Conservation (phyloP, 2,113 vertebrate genomes). For the Poeciliopsis prolifica region DNA sequence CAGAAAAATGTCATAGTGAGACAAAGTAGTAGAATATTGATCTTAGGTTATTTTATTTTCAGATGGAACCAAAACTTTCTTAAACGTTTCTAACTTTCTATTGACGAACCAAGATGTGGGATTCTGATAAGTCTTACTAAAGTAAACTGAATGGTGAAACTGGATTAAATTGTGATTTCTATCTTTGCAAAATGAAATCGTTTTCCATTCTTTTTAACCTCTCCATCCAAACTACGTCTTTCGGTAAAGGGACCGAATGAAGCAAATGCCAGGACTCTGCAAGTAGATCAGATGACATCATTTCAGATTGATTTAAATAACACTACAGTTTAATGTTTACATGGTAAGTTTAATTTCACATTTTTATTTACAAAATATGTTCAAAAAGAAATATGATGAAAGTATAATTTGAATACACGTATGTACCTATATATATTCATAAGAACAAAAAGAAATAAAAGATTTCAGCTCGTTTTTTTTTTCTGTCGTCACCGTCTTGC, state of each 20-base stretch:
- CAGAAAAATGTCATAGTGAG: no score
- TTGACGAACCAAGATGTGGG: no score
- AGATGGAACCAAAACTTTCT: no score
- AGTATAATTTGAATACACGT: constrained; percentile 53
- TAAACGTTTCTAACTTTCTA: no score
- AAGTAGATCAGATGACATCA: neutral
- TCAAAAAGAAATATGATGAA: constrained; percentile 60
- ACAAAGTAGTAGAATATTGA: no score
- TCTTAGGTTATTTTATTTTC: no score
- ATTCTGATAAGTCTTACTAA: no score
- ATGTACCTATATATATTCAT: constrained; percentile 40
- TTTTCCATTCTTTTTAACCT: neutral
- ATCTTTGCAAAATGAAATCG: neutral
- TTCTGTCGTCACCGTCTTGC: constrained; percentile 24
- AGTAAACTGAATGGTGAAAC: no score
- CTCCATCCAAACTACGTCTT: neutral
- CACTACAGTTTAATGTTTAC: constrained; percentile 7
- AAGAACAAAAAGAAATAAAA: constrained; percentile 26
- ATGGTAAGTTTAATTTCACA: constrained; percentile 37
- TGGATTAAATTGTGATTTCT: neutral
- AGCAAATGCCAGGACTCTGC: neutral
- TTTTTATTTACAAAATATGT: constrained; percentile 74
- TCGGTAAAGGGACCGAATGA: neutral
- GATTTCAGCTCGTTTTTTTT: constrained; percentile 26
- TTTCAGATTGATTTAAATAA: neutral